These are phyloP conservation scores for Dromococcyx pavoninus DNA, from an alignment of 2,797 vertebrate genomes.

Conservation along the genomic window DNA sequence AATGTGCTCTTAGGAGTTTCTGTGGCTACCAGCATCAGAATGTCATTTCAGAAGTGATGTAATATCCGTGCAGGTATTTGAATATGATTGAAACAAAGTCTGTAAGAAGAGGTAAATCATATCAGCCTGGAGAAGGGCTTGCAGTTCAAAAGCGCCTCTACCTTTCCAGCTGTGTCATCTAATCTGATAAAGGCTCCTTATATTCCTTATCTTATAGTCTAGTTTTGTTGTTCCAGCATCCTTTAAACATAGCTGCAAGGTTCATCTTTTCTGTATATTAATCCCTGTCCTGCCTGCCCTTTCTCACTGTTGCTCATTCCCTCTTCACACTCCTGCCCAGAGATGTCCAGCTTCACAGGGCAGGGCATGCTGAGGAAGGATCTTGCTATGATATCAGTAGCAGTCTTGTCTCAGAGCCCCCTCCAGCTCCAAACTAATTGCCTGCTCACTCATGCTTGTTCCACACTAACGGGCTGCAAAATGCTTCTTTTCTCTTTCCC, in stretches of 20 bases:
- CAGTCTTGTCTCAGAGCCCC: neutral
- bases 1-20: neutral
- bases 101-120: neutral
- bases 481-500: neutral
- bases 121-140: neutral
- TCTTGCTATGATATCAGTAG: accelerated
- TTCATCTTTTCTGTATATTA: neutral
- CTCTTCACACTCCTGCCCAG: neutral
- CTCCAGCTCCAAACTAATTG: neutral
- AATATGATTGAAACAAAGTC: neutral
- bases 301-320: neutral
- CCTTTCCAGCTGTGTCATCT: neutral
- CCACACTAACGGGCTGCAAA: neutral
- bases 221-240: neutral
- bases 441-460: neutral
- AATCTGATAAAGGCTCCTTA: neutral
- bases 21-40: neutral
- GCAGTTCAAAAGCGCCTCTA: neutral
- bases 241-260: neutral
- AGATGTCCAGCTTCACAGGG: neutral
- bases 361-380: neutral
- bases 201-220: neutral
- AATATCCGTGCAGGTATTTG: neutral
- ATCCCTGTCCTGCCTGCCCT: neutral
- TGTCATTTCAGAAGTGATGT: neutral